phyloP scores from a whole-genome alignment of 2,797 vertebrate species.

The Harpagifer antarcticus region DNA sequence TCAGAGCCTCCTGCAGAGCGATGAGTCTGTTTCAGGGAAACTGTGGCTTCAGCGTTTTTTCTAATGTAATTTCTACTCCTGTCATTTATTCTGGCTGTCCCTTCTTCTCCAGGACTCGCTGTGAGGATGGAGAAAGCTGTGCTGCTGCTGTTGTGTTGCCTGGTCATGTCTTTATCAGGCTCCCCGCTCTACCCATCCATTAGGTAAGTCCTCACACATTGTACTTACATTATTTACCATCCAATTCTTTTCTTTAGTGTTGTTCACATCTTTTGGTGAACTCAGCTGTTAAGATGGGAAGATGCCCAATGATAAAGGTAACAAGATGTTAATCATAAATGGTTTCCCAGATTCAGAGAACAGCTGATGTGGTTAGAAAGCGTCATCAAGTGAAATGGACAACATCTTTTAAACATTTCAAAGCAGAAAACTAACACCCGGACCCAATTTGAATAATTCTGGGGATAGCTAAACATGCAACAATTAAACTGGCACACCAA shows the following conservation, averaged over 20 bases:
- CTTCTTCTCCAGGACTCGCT: constrained; percentile 64
- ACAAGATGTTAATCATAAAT: not conserved
- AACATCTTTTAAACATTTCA: not conserved
- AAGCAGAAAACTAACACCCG: not conserved
- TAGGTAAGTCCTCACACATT: constrained; percentile 84
- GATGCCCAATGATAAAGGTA: constrained; percentile 1
- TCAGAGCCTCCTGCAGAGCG: constrained; percentile 47
- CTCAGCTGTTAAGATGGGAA: not conserved
- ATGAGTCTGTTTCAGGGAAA: constrained; percentile 54
- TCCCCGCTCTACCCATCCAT: constrained; percentile 87
- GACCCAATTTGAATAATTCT: too few species aligned
- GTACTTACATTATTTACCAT: not conserved
- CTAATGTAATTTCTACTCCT: constrained; percentile 71
- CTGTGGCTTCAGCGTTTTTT: constrained; percentile 71
- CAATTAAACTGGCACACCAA: too few species aligned
- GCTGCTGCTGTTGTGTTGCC: constrained; percentile 88
- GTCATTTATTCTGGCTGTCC: constrained; percentile 60
- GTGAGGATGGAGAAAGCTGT: constrained; percentile 89
- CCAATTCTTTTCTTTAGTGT: not conserved
- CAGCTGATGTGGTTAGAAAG: not conserved
- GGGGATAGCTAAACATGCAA: too few species aligned
- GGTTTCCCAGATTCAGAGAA: not conserved
- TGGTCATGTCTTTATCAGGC: constrained; percentile 84
- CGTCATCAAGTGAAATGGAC: not conserved
- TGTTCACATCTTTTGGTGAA: not conserved